Evolutionary conservation across 1,140 invertebrate species (phyloP).

Genomic region (Tetramorium alpestre): DNA sequence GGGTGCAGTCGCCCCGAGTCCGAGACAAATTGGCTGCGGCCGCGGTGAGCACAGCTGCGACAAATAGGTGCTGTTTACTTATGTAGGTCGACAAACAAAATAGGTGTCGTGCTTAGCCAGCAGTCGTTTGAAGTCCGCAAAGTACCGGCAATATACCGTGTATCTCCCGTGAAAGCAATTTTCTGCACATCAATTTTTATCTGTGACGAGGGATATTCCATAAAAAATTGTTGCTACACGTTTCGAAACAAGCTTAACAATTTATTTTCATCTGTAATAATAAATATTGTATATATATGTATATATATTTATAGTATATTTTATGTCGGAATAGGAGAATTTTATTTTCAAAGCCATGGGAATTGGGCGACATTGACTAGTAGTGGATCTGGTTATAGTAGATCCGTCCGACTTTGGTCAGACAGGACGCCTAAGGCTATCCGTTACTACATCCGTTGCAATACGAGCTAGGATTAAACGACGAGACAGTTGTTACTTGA

Average conservation of each 20-base stretch:
- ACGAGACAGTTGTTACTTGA: background rate
- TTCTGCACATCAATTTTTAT: slow-evolving; percentile 12
- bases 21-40: slow-evolving; percentile 67
- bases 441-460: slow-evolving; percentile 9
- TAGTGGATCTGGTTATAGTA: background rate
- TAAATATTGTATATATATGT: background rate
- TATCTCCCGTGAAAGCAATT: slow-evolving; percentile 6
- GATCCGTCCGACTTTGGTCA: background rate
- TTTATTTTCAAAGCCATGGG: background rate
- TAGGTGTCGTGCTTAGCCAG: slow-evolving; percentile 66
- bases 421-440: slow-evolving; percentile 4
- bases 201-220: background rate
- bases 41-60: slow-evolving; percentile 47
- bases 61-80: slow-evolving; percentile 66
- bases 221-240: background rate
- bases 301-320: background rate
- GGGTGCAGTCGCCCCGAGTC: background rate
- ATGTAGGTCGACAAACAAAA: slow-evolving; percentile 69
- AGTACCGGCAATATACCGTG: slow-evolving; percentile 8
- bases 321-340: background rate
- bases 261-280: background rate
- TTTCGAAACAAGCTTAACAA: background rate
- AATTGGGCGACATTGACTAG: background rate
- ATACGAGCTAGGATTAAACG: background rate
- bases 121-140: slow-evolving; percentile 18